A percentile compares a stretch with the other conserved stretches of the same genome.
Evolutionary conservation across 2,888 invertebrate genomes (phyloP).

Genomic region (Pristionchus arcanus): DNA sequence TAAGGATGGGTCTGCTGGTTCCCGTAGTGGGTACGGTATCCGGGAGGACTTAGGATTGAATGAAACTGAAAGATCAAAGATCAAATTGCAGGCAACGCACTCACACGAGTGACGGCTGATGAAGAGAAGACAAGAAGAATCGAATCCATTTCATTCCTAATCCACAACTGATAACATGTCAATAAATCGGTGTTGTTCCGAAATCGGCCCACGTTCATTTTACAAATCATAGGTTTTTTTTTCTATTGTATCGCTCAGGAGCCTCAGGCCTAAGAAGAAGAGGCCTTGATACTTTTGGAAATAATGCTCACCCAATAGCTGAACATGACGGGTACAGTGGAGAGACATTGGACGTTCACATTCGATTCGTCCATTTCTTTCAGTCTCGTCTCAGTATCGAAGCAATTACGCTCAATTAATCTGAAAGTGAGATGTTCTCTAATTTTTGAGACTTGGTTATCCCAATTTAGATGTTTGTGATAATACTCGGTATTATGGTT

Average conservation of each 20-base stretch:
- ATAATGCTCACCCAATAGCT: slow-evolving; percentile 82
- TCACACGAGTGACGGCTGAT: not conserved
- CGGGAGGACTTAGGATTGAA: not conserved
- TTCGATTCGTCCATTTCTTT: slow-evolving; percentile 82
- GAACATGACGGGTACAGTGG: slow-evolving; percentile 84
- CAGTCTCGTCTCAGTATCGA: slow-evolving; percentile 81
- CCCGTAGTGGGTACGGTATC: not conserved
- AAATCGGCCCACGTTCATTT: too few species aligned
- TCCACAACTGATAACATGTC: slow-evolving; percentile 38
- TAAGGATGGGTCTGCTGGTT: not conserved
- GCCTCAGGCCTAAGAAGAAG: not conserved
- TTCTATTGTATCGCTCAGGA: not conserved
- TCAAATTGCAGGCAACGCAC: not conserved
- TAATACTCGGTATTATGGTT: not conserved
- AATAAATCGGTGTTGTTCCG: slow-evolving; percentile 29
- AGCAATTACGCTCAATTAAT: slow-evolving; percentile 82
- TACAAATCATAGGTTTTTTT: too few species aligned
- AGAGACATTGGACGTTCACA: slow-evolving; percentile 82
- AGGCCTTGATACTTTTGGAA: not conserved
- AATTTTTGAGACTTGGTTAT: not conserved
- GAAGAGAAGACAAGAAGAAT: not conserved
- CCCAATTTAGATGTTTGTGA: not conserved
- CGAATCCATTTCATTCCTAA: slow-evolving; percentile 12
- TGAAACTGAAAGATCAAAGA: not conserved
- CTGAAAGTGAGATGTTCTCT: slow-evolving; percentile 68